These are phyloP conservation scores for Macropodus opercularis DNA, from an alignment of 2,797 vertebrate species.

Conservation along the genomic window DNA sequence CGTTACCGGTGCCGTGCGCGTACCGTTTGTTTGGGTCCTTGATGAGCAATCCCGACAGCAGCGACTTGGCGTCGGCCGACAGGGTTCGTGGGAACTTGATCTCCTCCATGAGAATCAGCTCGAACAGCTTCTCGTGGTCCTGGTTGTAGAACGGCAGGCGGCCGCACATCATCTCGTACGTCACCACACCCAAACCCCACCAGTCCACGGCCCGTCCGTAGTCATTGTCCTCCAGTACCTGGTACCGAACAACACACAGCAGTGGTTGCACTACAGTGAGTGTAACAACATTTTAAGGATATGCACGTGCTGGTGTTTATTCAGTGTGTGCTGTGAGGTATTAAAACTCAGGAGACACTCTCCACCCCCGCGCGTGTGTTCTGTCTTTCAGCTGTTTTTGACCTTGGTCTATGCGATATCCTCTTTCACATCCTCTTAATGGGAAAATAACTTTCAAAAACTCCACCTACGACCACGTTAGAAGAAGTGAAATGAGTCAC, in stretches of 20 bases:
- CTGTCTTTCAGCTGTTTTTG: not conserved
- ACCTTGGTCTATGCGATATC: conserved; percentile 13
- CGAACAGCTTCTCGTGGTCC: conserved; percentile 97
- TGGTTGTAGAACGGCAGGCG: conserved; percentile 97
- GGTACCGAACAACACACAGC: rapidly evolving
- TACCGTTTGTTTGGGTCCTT: conserved; percentile 98
- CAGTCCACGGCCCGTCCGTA: conserved; percentile 97
- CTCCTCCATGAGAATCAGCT: conserved; percentile 97
- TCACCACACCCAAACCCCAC: conserved; percentile 97
- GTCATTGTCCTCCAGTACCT: conserved; percentile 97
- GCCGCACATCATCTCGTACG: conserved; percentile 99
- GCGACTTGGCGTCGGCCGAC: conserved; percentile 95
- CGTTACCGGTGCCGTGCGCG: too few species aligned
- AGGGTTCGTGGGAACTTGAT: conserved; percentile 97
- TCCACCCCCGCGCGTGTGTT: rapidly evolving
- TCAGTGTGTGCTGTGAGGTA: not conserved
- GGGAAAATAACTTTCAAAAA: conserved; percentile 15
- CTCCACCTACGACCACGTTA: conserved; percentile 2
- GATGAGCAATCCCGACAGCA: conserved; percentile 96
- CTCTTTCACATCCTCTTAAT: conserved; percentile 40
- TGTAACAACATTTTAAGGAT: too few species aligned
- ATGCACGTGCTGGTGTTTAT: too few species aligned
- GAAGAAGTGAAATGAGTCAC: conserved; percentile 38
- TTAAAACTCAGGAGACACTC: not conserved
- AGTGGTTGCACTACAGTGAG: not conserved